A percentile compares a stretch with the other conserved stretches of the same genome.
Conservation (phyloP, 2,113 vertebrate genomes). For the Melanotaenia duboulayi region DNA sequence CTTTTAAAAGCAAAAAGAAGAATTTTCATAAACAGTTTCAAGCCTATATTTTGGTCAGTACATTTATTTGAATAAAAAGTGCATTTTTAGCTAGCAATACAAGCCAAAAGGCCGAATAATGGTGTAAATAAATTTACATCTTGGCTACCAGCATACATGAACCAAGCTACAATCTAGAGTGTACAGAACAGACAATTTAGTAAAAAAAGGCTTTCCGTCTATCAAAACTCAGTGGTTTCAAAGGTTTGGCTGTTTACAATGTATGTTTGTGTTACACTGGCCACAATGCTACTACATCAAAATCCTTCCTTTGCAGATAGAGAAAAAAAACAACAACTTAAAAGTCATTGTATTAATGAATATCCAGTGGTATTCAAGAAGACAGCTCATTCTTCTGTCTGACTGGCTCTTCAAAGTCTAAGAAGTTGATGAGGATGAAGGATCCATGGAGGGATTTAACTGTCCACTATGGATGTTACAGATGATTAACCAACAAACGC, state of each 20-base stretch:
- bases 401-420: constrained; percentile 41
- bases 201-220: constrained; percentile 12
- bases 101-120: constrained; percentile 73
- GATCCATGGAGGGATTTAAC: constrained; percentile 3
- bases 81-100: constrained; percentile 82
- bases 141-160: constrained; percentile 82
- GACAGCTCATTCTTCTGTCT: constrained; percentile 15
- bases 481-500: neutral
- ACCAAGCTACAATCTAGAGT: constrained; percentile 79
- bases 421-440: constrained; percentile 16
- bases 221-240: constrained; percentile 56
- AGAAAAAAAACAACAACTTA: constrained; percentile 31
- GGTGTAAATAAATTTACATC: constrained; percentile 84
- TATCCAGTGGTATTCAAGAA: constrained; percentile 70
- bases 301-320: constrained; percentile 38
- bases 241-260: constrained; percentile 24
- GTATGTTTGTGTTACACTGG: constrained; percentile 35
- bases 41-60: constrained; percentile 60
- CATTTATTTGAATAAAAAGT: constrained; percentile 85
- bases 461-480: neutral
- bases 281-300: constrained; percentile 45
- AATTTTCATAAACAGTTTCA: neutral
- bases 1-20: neutral
- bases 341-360: constrained; percentile 38
- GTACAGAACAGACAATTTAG: constrained; percentile 58